Evolutionary conservation across 2,113 vertebrate species (phyloP).

Genomic region (Salvelinus sp.): DNA sequence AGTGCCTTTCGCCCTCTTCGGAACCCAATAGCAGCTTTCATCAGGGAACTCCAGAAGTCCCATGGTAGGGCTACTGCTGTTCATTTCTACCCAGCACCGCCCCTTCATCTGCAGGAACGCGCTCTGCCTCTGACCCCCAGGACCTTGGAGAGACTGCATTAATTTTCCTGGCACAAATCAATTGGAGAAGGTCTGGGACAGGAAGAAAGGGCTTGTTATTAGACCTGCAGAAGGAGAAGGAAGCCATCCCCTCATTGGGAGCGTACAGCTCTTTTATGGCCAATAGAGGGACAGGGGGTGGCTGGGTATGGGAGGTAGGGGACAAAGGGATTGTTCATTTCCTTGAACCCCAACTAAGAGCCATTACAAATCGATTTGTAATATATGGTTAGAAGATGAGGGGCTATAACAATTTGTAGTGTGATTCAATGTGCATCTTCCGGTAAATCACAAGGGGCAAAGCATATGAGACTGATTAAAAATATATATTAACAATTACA

Average conservation of each 20-base stretch:
- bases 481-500: constrained; percentile 46
- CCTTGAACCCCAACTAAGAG: constrained; percentile 49
- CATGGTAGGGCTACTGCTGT: constrained; percentile 1
- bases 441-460: constrained; percentile 56
- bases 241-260: constrained; percentile 60
- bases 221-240: constrained; percentile 19
- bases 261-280: constrained; percentile 60
- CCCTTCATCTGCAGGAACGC: constrained; percentile 61
- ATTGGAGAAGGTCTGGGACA: constrained; percentile 54
- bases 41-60: constrained; percentile 37
- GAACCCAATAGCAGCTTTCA: constrained; percentile 52
- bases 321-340: constrained; percentile 64
- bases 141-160: constrained; percentile 61
- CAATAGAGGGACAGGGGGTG: constrained; percentile 53
- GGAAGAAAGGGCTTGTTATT: constrained; percentile 62
- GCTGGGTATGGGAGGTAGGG: constrained; percentile 15
- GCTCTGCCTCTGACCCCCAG: constrained; percentile 62
- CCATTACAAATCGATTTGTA: constrained; percentile 62
- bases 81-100: constrained; percentile 36
- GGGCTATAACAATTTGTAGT: constrained; percentile 54
- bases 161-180: constrained; percentile 72
- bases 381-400: constrained; percentile 56
- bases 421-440: constrained; percentile 53
- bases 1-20: constrained; percentile 43
- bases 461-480: constrained; percentile 65